A percentile compares a stretch with the other conserved stretches of the same genome.
Evolutionary conservation across 2,888 invertebrate species (phyloP).

Genomic region (Megastigmus dorsalis): DNA sequence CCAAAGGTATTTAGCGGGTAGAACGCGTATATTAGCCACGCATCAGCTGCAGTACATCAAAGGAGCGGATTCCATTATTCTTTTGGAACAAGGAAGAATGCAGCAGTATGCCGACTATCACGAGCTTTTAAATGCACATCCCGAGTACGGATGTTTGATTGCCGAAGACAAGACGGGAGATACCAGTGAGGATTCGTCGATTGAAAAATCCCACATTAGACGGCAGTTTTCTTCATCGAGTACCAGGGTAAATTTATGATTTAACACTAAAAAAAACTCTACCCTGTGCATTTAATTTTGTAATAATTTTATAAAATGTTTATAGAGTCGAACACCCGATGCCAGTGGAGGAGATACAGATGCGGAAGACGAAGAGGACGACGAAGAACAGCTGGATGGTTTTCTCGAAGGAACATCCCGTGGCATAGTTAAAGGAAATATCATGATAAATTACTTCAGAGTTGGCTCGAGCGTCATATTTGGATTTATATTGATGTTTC

Average conservation of each 20-base stretch:
- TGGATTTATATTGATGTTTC: constrained; percentile 73
- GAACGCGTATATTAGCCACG: constrained; percentile 86
- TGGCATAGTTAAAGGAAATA: constrained; percentile 73
- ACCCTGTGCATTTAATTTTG: background rate
- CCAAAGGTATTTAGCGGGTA: constrained; percentile 79
- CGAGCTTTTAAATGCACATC: constrained; percentile 62
- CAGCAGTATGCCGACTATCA: constrained; percentile 64
- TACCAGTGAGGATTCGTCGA: constrained; percentile 15
- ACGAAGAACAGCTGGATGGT: constrained; percentile 58
- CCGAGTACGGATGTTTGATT: constrained; percentile 66
- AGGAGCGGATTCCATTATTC: constrained; percentile 77
- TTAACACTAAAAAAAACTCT: background rate
- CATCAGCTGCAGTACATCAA: constrained; percentile 84
- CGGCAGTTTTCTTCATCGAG: constrained; percentile 69
- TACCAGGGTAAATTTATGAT: constrained; percentile 62
- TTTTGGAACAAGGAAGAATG: constrained; percentile 70
- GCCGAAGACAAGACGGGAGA: constrained; percentile 55
- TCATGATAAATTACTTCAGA: constrained; percentile 75
- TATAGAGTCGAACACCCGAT: constrained; percentile 69
- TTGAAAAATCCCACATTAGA: constrained; percentile 59
- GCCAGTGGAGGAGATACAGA: constrained; percentile 61
- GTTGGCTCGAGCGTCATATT: constrained; percentile 76
- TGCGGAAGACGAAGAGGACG: constrained; percentile 58
- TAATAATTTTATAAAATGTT: background rate
- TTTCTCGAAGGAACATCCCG: constrained; percentile 73